Evolutionary conservation across 2,888 invertebrate genomes (phyloP), one percentile per base, ranked within the genome.

Genomic region (Portevinia maculata): DNA sequence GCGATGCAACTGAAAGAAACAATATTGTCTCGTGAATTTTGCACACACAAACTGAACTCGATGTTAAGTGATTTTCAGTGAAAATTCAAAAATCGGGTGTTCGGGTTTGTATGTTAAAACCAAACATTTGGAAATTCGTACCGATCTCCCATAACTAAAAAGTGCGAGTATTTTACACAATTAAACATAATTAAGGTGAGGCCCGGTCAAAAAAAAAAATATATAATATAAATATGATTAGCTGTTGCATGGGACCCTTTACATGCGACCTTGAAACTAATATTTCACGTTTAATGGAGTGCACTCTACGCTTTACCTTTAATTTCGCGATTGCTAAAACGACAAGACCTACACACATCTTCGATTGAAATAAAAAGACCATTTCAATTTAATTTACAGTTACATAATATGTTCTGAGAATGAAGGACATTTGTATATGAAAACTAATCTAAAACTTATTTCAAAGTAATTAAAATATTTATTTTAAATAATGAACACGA

Each of bases 1-100:
- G 71, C 78, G 71, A 57, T 83, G 81, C 30, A 52, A 65, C 76
- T 64, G 70, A 59, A 17, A 78, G 55, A 71, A 60, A 59, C 75
- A 41, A 0, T 24, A 39, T 17, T 17, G 17, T 44, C 41, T 30
- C 9, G 8, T 37, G n/a, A n/a, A 41, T 50, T 28, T 19, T 17
- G 57, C 41, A 30, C 24, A 24, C 2, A 24, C 2, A 24, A 24
- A 24, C 24, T 3, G 24, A 30, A 60, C 5, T 13, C 1, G 1
- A 57, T 55, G 24, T 1, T 15, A 8, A 37, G 55, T 37, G 2
- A 21, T 28, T 59, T 59, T n/a, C 11, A 2, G 24, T 44, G 30
- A 44, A 59, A n/a, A 44, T 59, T 59, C 17, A 57, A 41, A n/a
- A n/a, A 59, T 44, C 24, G 2, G 2, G 34, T 3, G 8, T 2